Base-by-base conservation (phyloP, 2,113 vertebrate genomes). In the Petroica traversi region DNA sequence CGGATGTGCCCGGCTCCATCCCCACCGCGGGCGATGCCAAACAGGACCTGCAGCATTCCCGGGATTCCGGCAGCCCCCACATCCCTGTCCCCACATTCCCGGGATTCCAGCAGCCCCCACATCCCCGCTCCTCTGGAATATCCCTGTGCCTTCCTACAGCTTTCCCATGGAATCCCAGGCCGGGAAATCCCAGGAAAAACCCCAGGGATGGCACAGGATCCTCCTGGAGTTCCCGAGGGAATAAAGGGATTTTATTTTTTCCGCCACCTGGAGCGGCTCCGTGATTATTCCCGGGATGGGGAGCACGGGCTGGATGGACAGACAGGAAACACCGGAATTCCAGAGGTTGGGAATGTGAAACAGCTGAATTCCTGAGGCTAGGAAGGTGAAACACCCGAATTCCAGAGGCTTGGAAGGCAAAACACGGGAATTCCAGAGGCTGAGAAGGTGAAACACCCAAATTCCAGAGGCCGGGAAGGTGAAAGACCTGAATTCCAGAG, bases 361-460 rank as follows among this genome's bases (percentile, higher is more conserved):
- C 25, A 13, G 2, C 23, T 3, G 0, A 14, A 20, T 40, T 40
- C 58, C 59, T 29, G 33, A n/a, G 12, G 55, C 2, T n/a, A 13
- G 55, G 20, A 57, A 22, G 12, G 54, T 43, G 41, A 41, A 41
- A 41, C 41, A 41, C 41, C 41, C 13, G 41, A 41, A 41, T 41
- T 41, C 41, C 41, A 41, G 41, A 41, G 41, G 41, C 13, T 41
- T 12, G 41, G 41, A 41, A 41, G 41, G 41, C 15, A 15, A 41
- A 41, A 41, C 41, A 41, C 41, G n/a, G n/a, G n/a, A n/a, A n/a
- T n/a, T n/a, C n/a, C n/a, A n/a, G n/a, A n/a, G n/a, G n/a, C n/a
- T n/a, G n/a, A n/a, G n/a, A n/a, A n/a, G n/a, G n/a, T n/a, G n/a
- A n/a, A n/a, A n/a, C n/a, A n/a, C n/a, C n/a, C n/a, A n/a, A 41